A percentile compares a stretch with the other conserved stretches of the same genome.
Conservation (phyloP, 1,140 invertebrate genomes). For the Rhopalosiphum padi region DNA sequence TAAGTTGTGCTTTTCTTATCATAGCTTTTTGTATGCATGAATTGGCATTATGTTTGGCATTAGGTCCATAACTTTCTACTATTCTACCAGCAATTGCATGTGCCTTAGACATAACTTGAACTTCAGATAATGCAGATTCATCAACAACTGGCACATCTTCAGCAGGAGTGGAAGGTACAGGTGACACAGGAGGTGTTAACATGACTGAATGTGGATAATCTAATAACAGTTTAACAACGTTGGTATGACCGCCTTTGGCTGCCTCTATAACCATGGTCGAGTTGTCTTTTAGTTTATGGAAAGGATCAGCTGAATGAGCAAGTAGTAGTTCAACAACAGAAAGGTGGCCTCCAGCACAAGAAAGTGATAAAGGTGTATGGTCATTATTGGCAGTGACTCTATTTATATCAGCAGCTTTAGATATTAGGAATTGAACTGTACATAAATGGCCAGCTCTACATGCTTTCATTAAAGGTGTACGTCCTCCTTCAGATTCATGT, state of each 20-base stretch:
- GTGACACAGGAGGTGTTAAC: conserved; percentile 66
- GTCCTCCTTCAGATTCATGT: conserved; percentile 91
- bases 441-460: conserved; percentile 98
- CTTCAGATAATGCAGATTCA: conserved; percentile 47
- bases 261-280: conserved; percentile 99
- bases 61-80: conserved; percentile 48
- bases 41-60: conserved; percentile 53
- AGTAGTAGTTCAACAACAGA: conserved; percentile 91
- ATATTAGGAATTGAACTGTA: conserved; percentile 95
- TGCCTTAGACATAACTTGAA: conserved; percentile 39
- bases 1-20: conserved; percentile 51
- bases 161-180: conserved; percentile 37
- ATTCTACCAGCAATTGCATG: conserved; percentile 53
- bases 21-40: conserved; percentile 53
- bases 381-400: conserved; percentile 96
- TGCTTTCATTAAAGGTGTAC: conserved; percentile 98
- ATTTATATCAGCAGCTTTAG: conserved; percentile 92
- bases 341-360: conserved; percentile 94
- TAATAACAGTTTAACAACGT: conserved; percentile 91
- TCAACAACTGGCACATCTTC: conserved; percentile 33
- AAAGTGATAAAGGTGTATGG: conserved; percentile 96
- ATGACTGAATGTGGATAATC: conserved; percentile 91
- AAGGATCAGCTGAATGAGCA: conserved; percentile 89
- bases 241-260: conserved; percentile 94
- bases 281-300: conserved; percentile 97